A percentile compares a stretch with the other conserved stretches of the same genome.
Evolutionary conservation across 2,888 invertebrate species (phyloP).

Genomic region (Carcina quercana): DNA sequence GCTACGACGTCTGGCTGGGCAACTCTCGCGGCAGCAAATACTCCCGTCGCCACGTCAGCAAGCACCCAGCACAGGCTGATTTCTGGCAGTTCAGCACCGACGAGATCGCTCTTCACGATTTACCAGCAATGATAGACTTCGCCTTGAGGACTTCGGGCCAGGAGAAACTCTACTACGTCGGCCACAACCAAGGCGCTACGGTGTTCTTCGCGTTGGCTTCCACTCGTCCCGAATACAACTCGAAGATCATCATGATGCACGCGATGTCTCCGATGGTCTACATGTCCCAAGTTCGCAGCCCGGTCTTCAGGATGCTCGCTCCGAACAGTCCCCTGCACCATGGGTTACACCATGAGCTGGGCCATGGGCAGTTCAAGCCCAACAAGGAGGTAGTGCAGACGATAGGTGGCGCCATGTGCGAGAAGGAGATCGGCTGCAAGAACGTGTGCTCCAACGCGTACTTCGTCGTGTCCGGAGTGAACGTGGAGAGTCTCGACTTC

Average conservation of each 20-base stretch:
- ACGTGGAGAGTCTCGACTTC: constrained; percentile 68
- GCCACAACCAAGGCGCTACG: constrained; percentile 49
- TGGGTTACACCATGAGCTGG: constrained; percentile 32
- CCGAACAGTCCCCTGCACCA: constrained; percentile 41
- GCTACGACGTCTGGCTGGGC: constrained; percentile 64
- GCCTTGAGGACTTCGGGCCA: constrained; percentile 40
- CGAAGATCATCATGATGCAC: constrained; percentile 53
- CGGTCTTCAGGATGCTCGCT: constrained; percentile 53
- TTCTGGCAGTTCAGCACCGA: constrained; percentile 65
- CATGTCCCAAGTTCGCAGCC: constrained; percentile 56
- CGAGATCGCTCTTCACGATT: constrained; percentile 56
- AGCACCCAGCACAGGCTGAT: constrained; percentile 42
- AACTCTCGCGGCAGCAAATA: constrained; percentile 60
- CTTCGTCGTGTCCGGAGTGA: constrained; percentile 76
- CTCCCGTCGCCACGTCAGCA: constrained; percentile 48
- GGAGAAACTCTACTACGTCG: constrained; percentile 52
- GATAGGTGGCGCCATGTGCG: constrained; percentile 49
- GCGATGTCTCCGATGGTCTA: constrained; percentile 62
- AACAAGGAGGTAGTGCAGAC: constrained; percentile 35
- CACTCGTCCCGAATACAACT: constrained; percentile 46
- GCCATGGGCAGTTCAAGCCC: constrained; percentile 45
- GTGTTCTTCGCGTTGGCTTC: constrained; percentile 50
- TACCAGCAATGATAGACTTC: constrained; percentile 62
- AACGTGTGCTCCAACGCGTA: constrained; percentile 75
- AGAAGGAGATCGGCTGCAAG: constrained; percentile 48